Base-by-base conservation (phyloP, 2,797 vertebrate genomes). In the Sphenodon punctatus region DNA sequence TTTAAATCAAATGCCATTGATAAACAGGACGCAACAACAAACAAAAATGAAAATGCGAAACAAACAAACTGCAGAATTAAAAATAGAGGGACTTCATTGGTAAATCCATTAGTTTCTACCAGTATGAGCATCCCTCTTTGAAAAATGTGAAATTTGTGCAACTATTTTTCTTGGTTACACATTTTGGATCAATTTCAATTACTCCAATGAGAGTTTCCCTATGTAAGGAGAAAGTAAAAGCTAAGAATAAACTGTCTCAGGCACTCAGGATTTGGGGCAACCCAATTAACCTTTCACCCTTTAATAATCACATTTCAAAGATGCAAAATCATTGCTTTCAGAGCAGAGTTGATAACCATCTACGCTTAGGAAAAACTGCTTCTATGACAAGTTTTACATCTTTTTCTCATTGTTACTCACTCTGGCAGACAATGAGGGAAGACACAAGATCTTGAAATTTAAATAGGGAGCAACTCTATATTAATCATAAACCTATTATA, bases 171-270 rank as follows among this genome's bases (percentile, higher is more conserved):
- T 3, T 53, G 36, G 4, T 48, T 51, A 67, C 10, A 75, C 75
- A 1, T 3, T 23, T 20, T 0, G 0, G 10, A 1, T 48, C 16
- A 78, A 61, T 84, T 69, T 3, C 0, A 2, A 10, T 55, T 77
- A 20, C 68, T 86, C 42, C 7, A 59, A 0, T 17, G 39, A 25
- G 3, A 2, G 48, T 60, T 30, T 49, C 5, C 3, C 6, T 13
- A 45, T 55, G 72, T 1, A 55, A 36, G 42, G 4, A 64, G 13
- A 67, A 72, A 74, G 48, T 4, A 63, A 51, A 2, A 39, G 0
- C 3, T 59, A 20, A 71, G 41, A 48, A 61, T 22, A 23, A 69
- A 15, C 1, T 22, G n/a, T n/a, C n/a, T n/a, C n/a, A n/a, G n/a
- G n/a, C n/a, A n/a, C n/a, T n/a, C n/a, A n/a, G n/a, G n/a, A n/a